Evolutionary conservation across 2,113 vertebrate genomes (phyloP).

Genomic region (Origma solitaria): DNA sequence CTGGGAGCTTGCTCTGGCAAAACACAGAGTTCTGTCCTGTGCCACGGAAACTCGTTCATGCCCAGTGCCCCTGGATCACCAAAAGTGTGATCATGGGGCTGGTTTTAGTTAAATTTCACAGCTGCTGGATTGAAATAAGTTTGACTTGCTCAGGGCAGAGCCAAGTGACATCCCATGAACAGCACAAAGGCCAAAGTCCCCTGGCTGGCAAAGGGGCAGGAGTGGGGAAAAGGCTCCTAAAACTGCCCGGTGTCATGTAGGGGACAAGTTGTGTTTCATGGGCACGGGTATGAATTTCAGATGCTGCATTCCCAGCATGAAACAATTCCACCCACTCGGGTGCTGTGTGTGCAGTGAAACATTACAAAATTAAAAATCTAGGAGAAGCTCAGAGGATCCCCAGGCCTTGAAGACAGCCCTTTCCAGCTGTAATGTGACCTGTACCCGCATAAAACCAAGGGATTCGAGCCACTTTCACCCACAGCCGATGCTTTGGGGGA

Average conservation of each 20-base stretch:
- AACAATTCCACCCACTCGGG: neutral
- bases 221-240: neutral
- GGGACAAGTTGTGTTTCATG: neutral
- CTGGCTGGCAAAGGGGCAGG: neutral
- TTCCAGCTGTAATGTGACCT: neutral
- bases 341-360: neutral
- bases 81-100: neutral
- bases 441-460: accelerated
- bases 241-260: accelerated
- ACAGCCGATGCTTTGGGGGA: neutral
- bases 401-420: neutral
- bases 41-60: neutral
- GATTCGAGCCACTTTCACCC: neutral
- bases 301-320: neutral
- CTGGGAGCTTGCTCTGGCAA: neutral
- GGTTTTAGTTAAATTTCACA: neutral
- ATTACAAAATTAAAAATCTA: neutral
- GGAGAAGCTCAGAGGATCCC: neutral
- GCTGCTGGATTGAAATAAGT: neutral
- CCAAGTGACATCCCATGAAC: accelerated
- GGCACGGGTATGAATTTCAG: neutral
- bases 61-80: neutral
- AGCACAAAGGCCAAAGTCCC: neutral
- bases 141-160: neutral
- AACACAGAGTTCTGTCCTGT: neutral